Base-by-base conservation (phyloP, 2,113 vertebrate species). In the Cephalopterus ornatus region DNA sequence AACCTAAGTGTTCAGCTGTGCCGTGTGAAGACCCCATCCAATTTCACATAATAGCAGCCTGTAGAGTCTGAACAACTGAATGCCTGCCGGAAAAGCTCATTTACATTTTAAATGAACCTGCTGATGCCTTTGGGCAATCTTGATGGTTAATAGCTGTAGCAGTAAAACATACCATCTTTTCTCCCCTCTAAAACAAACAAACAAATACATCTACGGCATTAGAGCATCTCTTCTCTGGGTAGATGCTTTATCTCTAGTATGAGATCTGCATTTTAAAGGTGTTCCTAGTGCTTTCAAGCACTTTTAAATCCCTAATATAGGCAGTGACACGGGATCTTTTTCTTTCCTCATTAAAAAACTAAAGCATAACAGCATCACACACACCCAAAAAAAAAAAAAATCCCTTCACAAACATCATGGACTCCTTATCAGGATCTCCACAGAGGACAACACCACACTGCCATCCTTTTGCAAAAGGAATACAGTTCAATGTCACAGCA, bases 81-180 rank as follows among this genome's bases (percentile, higher is more conserved):
- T 35, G 70, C 58, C 7, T 12, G 65, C 79, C 49, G 13, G 63
- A 61, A 75, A 76, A 89, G 39, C 78, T 97, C 61, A 96, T 97
- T 97, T 98, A 50, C 96, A 96, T 97, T 97, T 97, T 96, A 97
- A 98, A 98, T 95, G 66, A 98, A 96, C 80, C 96, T 87, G 93
- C 88, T 89, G 71, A 88, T 97, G 96, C 84, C 95, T 93, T 91
- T 84, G 92, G 87, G 91, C 74, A 92, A 90, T 94, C 79, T 94
- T 92, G 81, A 53, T 82, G 71, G 85, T 88, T 96, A 95, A 97
- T 95, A 92, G 95, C 84, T 83, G 70, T 89, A 96, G 96, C 86
- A 94, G 78, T 94, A 96, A 97, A 97, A 94, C 73, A 95, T 35
- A 85, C 26, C 56, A 81, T 94, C 84, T 78, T 95, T 89, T 83